Evolutionary conservation across 2,888 invertebrate species (phyloP).

Genomic region (Stratiomys singularior): DNA sequence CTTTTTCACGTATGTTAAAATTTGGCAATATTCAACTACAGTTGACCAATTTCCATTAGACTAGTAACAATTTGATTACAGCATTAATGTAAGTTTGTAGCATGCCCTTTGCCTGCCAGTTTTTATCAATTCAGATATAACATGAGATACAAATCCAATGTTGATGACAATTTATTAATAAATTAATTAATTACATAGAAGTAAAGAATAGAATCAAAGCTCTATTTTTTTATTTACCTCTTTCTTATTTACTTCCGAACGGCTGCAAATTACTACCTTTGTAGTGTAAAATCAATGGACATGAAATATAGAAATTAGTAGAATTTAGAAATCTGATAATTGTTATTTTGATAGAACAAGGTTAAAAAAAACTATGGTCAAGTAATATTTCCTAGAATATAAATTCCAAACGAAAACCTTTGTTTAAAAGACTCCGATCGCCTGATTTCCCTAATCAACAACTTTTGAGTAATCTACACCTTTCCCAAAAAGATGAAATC

Average conservation of each 20-base stretch:
- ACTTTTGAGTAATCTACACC: no score
- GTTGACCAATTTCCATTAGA: background rate
- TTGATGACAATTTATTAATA: background rate
- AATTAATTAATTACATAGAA: conserved; percentile 25
- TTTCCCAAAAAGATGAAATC: no score
- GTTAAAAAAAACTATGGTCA: no score
- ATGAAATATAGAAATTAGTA: conserved; percentile 38
- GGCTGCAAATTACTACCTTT: conserved; percentile 41
- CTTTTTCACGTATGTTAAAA: background rate
- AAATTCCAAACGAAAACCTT: no score
- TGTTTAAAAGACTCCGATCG: no score
- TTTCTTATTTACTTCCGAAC: conserved; percentile 42
- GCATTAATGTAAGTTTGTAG: background rate
- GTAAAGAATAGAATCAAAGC: conserved; percentile 20
- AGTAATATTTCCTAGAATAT: no score
- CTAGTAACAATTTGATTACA: background rate
- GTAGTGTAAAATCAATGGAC: conserved; percentile 27
- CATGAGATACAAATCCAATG: conserved; percentile 15
- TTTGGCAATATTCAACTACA: conserved; percentile 44
- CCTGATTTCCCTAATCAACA: no score
- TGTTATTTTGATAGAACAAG: background rate
- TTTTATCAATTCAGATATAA: background rate
- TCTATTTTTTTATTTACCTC: conserved; percentile 39
- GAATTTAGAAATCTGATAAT: background rate
- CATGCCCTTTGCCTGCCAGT: background rate